Conservation (phyloP, 2,113 vertebrate genomes). For the Entelurus aequoreus region DNA sequence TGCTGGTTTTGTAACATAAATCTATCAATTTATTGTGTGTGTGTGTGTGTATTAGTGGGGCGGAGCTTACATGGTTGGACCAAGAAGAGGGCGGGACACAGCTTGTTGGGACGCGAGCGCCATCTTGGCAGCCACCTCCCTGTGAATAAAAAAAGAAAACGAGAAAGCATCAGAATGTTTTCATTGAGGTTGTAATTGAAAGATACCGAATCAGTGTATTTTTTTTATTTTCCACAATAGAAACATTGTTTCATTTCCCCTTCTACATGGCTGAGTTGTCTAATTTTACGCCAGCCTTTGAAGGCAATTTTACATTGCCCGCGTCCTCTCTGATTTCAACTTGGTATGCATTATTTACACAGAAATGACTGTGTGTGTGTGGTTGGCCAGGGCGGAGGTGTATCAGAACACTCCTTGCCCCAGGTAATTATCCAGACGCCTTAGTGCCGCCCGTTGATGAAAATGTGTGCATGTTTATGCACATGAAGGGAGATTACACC, state of each 20-base stretch:
- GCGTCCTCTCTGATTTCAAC: constrained; percentile 72
- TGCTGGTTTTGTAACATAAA: too few species aligned
- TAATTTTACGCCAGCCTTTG: constrained; percentile 86
- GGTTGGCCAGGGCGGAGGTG: constrained; percentile 17
- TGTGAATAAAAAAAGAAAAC: constrained; percentile 30
- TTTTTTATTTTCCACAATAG: constrained; percentile 54
- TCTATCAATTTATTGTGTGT: background rate
- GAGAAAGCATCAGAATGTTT: constrained; percentile 42
- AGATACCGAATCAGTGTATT: constrained; percentile 32
- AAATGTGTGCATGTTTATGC: constrained; percentile 90
- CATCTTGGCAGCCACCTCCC: background rate
- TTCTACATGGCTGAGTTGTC: constrained; percentile 73
- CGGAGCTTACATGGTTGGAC: too few species aligned
- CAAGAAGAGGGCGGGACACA: too few species aligned
- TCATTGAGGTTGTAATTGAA: constrained; percentile 27
- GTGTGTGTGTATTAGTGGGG: too few species aligned
- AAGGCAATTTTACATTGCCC: constrained; percentile 75
- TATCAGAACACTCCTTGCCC: constrained; percentile 53
- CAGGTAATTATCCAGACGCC: constrained; percentile 66
- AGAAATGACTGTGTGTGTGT: constrained; percentile 20
- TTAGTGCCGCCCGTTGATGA: constrained; percentile 58
- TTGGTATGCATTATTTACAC: constrained; percentile 77
- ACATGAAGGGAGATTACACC: constrained; percentile 80
- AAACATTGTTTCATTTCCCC: constrained; percentile 83
- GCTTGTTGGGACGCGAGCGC: too few species aligned